phyloP scores from a whole-genome alignment of 1,140 invertebrate genomes.

The Bathynomus jamesi region DNA sequence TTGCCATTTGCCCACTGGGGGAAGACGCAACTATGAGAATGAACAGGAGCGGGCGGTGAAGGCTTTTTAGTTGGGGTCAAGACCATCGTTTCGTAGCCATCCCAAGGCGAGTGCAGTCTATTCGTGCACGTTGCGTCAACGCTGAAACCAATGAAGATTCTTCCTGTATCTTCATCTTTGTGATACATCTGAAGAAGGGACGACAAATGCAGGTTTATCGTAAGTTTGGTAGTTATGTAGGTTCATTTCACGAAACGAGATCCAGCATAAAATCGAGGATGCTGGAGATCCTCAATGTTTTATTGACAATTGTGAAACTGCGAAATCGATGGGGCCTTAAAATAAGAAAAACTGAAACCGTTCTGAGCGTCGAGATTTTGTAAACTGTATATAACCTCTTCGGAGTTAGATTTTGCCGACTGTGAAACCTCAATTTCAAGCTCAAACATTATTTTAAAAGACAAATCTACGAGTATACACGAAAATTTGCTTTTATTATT shows the following conservation, averaged over 20 bases:
- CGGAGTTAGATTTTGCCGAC: no score
- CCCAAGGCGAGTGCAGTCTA: conserved; percentile 51
- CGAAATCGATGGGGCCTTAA: neutral
- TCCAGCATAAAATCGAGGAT: no score
- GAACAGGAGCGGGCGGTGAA: conserved; percentile 40
- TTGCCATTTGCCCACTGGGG: conserved; percentile 59
- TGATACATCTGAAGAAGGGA: conserved; percentile 53
- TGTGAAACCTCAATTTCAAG: no score
- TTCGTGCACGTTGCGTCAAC: conserved; percentile 59
- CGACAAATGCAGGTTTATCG: no score
- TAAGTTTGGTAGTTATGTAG: no score
- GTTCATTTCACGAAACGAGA: no score
- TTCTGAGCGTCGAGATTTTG: no score
- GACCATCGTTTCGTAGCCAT: conserved; percentile 55
- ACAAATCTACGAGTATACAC: no score
- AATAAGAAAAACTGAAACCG: no score
- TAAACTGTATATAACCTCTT: no score
- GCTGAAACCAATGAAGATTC: conserved; percentile 56
- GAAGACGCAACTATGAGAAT: conserved; percentile 48
- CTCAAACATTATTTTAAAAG: no score
- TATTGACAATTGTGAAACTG: neutral
- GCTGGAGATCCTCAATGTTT: neutral
- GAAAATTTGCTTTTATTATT: no score
- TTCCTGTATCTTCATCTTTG: conserved; percentile 50
- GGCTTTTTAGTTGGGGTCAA: conserved; percentile 45